Conservation (phyloP, 2,888 invertebrate species). For the Andrena bucephala region DNA sequence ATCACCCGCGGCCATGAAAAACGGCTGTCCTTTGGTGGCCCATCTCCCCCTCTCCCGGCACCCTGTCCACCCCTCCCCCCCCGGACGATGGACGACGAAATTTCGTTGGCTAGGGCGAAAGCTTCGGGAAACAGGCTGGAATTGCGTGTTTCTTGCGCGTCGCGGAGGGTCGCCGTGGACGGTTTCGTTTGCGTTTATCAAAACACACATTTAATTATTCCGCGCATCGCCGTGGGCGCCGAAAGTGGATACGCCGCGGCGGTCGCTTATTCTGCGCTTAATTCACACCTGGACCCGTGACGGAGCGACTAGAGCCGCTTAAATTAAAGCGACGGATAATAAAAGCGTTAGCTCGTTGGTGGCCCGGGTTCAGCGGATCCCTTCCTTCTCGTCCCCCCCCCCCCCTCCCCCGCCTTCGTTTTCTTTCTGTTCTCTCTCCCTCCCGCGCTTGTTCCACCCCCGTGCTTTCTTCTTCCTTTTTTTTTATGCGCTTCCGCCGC, state of each 20-base stretch:
- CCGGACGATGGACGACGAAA: constrained; percentile 19
- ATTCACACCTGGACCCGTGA: constrained; percentile 83
- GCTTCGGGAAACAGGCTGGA: constrained; percentile 22
- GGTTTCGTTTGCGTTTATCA: constrained; percentile 78
- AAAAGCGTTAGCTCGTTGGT: constrained; percentile 78
- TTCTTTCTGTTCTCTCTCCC: constrained; percentile 43
- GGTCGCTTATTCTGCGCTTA: constrained; percentile 77
- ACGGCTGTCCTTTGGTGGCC: constrained; percentile 21
- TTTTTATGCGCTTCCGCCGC: constrained; percentile 23
- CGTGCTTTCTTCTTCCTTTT: constrained; percentile 46
- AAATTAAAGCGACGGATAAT: constrained; percentile 84
- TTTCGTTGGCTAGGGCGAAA: constrained; percentile 15
- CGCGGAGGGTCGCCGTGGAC: constrained; percentile 14
- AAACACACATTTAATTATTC: constrained; percentile 83
- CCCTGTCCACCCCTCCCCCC: too few relatives aligned
- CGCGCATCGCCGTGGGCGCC: constrained; percentile 73
- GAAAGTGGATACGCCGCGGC: constrained; percentile 72
- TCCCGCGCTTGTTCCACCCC: constrained; percentile 6
- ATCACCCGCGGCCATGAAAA: neutral
- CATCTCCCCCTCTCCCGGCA: neutral
- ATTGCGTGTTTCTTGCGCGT: constrained; percentile 50
- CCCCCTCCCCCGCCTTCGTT: constrained; percentile 6
- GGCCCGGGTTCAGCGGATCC: constrained; percentile 63
- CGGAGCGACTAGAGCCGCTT: constrained; percentile 83
- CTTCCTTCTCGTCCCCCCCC: constrained; percentile 55